Base-by-base conservation (phyloP, 2,888 invertebrate genomes). In the Euphydryas editha region DNA sequence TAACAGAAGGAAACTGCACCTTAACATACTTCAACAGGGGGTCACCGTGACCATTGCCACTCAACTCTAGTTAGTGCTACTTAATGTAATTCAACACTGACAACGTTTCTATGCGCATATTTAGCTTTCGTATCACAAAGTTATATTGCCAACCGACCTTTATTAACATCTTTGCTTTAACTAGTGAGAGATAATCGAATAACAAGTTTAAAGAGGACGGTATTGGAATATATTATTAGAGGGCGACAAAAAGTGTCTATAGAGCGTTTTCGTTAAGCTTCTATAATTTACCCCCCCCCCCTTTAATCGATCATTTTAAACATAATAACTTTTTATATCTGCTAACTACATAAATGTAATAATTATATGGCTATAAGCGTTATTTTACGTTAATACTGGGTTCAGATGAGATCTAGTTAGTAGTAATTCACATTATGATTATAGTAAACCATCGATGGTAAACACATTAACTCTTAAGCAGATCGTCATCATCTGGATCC, bases 31-130 rank as follows among this genome's bases (percentile, higher is more conserved):
- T 18, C 24, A 24, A 18, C 54, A 36, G 21, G 24, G 62, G 58
- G 49, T 59, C 62, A 44, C 46, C 51, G 62, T 59, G 55, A 54
- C 66, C 62, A 67, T 62, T 64, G 62, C 65, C 62, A 57, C 65
- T 66, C 59, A 65, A 49, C 55, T 49, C 44, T 49, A 61, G 67
- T 72, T 72, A 65, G 54, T 64, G 58, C 55, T 62, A 66, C 68
- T 73, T 62, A 62, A 60, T 46, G 62, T 62, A 64, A 68, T 65
- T 66, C 59, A 63, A 44, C 62, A 62, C 65, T 67, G 68, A 69
- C 67, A 59, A 44, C 39, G 59, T 62, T 55, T 60, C 62, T 65
- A 57, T 70, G 65, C 60, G 57, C 69, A 67, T 69, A 68, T 68
- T 68, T 59, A 65, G 65, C 54, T 57, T 46, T 60, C 64, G 61